Evolutionary conservation across 2,888 invertebrate genomes (phyloP), one percentile per base, ranked within the genome.

Genomic region (Coenonympha arcania): DNA sequence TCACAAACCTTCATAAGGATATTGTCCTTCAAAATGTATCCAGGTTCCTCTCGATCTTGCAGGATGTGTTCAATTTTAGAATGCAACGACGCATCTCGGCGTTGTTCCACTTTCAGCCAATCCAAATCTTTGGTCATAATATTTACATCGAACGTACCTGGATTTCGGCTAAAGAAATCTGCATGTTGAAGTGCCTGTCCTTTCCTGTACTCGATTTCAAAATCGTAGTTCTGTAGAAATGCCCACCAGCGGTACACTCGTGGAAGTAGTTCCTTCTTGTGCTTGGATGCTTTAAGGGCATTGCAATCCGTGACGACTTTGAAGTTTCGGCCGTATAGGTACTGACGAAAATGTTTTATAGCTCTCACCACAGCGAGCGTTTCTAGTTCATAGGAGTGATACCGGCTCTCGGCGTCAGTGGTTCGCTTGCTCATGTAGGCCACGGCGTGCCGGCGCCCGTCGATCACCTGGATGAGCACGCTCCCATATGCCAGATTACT

Each of bases 161-260:
- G 54, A 18, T 60, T 58, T 33, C 56, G 36, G 15, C 54, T 57
- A 6, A 61, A 57, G 47, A 46, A 59, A 26, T 60, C 58, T 8
- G 54, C 57, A 26, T 60, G 56, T 8, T 46, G 56, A n/a, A 59
- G 5, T 1, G 42, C 46, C 6, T n/a, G n/a, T n/a, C n/a, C n/a
- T n/a, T n/a, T n/a, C n/a, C n/a, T n/a, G n/a, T n/a, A n/a, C n/a
- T n/a, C 58, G 1, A 65, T 22, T 0, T 60, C 52, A 28, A 63
- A 63, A 2, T 59, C 42, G 22, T 31, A 66, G 28, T 63, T 62
- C 52, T 68, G 65, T 0, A 70, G 31, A 37, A 40, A 68, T 0
- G 64, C 56, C 66, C 66, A 70, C 68, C 68, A 68, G 0, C 67
- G 30, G 40, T 65, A 59, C 2, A 69, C 53, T 0, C 67, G 40